phyloP scores from a whole-genome alignment of 2,113 vertebrate genomes.

The Paramisgurnus dabryanus region DNA sequence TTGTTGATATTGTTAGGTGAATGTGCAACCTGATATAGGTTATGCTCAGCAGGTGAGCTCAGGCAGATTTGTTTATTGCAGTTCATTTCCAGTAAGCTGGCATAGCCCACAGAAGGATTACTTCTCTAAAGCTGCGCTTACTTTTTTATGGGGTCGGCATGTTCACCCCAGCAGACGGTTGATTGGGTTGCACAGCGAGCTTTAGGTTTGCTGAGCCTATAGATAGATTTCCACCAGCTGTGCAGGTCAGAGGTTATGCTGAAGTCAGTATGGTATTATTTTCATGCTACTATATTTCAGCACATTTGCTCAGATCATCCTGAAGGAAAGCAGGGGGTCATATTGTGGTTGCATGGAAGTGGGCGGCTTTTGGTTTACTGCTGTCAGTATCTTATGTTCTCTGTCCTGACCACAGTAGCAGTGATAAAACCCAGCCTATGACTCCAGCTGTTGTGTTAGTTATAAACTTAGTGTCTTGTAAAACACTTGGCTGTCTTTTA shows the following conservation, averaged over 20 bases:
- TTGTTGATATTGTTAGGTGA: slow-evolving; percentile 12
- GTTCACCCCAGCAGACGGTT: slow-evolving; percentile 4
- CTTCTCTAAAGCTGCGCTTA: not conserved
- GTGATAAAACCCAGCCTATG: not conserved
- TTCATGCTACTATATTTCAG: not conserved
- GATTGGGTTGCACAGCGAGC: not conserved
- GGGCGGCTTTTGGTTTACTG: not conserved
- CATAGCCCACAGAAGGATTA: not conserved
- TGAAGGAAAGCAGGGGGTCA: not conserved
- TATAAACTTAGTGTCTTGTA: slow-evolving; percentile 33
- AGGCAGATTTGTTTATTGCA: slow-evolving; percentile 12
- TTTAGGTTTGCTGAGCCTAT: not conserved
- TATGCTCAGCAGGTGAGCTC: slow-evolving; percentile 57
- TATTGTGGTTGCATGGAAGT: not conserved
- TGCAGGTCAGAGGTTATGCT: slow-evolving; percentile 24
- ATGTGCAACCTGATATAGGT: slow-evolving; percentile 47
- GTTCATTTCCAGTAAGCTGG: not conserved
- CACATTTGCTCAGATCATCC: not conserved
- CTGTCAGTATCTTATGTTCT: not conserved
- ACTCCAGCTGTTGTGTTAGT: slow-evolving; percentile 41
- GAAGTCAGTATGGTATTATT: not conserved
- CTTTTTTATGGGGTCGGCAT: not conserved
- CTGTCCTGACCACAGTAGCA: slow-evolving; percentile 1
- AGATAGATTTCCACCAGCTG: slow-evolving; percentile 32
- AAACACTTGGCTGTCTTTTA: slow-evolving; percentile 30